Evolutionary conservation across 2,888 invertebrate species (phyloP), one percentile per base, ranked within the genome.

Genomic region (Megamerina dolium): DNA sequence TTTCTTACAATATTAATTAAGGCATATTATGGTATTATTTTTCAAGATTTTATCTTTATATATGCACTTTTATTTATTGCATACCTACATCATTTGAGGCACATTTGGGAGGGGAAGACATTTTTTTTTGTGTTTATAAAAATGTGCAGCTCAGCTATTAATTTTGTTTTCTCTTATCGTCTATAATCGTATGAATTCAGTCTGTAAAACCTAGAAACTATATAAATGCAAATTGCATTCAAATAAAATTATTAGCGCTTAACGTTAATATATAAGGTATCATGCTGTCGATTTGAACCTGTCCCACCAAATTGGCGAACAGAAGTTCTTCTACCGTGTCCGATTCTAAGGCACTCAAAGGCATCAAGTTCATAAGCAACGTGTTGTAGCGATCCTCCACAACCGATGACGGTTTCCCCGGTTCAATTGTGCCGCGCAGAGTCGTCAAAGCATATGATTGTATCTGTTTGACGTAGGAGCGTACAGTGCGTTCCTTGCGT

Each of bases 231-330:
- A n/a, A n/a, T n/a, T n/a, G n/a, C n/a, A n/a, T n/a, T 10, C 19
- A 43, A 16, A 43, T 29, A 23, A 33, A 27, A 26, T 23, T 38
- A 18, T 43, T 64, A 43, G 56, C 66, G 54, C 69, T 68, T 49
- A 72, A 56, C 55, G 66, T 84, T 55, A 97, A 77, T 63, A 97
- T 85, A 60, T 86, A 92, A 20, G 95, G 95, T 70, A 97, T 87
- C 56, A 96, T 88, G 63, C 87, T 90, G 64, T 96, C 93, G 47
- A 97, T 93, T 73, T 92, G 90, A 57, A 96, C 88, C 68, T 87
- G 88, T 5, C 93, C 94, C 36, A 93, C 83, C 49, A 94, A 79
- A 38, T 88, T 90, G 4, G 90, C 85, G 65, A 95, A 94, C 76
- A 94, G 94, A 41, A 94, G 77, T 63, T 94, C 93, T 70, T 94